A percentile compares a stretch with the other conserved stretches of the same genome.
phyloP scores from a whole-genome alignment of 2,113 vertebrate genomes.

The Aptenodytes forsteri region DNA sequence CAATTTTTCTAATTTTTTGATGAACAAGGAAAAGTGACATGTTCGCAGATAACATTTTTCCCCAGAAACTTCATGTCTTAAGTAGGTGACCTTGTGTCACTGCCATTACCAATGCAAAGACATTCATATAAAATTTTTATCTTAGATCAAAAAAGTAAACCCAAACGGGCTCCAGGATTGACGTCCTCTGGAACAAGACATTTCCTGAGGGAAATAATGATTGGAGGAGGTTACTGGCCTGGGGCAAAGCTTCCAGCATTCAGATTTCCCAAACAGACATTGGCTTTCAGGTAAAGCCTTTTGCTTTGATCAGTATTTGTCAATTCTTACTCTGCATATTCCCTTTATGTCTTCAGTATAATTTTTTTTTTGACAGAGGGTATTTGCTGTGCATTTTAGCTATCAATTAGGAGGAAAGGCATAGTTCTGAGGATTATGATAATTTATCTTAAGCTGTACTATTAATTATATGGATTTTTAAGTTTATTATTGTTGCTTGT shows the following conservation, averaged over 20 bases:
- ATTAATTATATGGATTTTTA: not conserved
- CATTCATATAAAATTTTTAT: not conserved
- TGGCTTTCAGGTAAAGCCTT: not conserved
- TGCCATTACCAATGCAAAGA: not conserved
- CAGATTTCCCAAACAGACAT: not conserved
- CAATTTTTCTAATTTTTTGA: not conserved
- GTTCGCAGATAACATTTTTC: not conserved
- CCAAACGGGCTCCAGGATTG: not conserved
- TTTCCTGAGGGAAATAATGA: slow-evolving; percentile 24
- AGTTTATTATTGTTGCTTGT: not conserved
- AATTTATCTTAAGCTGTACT: not conserved
- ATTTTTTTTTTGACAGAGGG: not conserved
- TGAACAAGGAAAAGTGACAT: not conserved
- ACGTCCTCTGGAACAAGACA: not conserved
- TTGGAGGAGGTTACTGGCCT: not conserved
- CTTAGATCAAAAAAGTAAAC: not conserved
- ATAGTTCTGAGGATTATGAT: not conserved
- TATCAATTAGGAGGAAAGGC: not conserved
- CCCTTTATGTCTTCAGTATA: not conserved
- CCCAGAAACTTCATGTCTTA: not conserved
- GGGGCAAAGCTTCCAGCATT: not conserved
- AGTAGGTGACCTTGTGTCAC: not conserved
- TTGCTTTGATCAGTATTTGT: not conserved
- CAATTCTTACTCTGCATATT: not conserved
- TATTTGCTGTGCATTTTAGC: not conserved